Percentiles rank a stretch among this genome's conserved stretches.
phyloP scores from a whole-genome alignment of 2,797 vertebrate species.

The Chiloscyllium punctatum region DNA sequence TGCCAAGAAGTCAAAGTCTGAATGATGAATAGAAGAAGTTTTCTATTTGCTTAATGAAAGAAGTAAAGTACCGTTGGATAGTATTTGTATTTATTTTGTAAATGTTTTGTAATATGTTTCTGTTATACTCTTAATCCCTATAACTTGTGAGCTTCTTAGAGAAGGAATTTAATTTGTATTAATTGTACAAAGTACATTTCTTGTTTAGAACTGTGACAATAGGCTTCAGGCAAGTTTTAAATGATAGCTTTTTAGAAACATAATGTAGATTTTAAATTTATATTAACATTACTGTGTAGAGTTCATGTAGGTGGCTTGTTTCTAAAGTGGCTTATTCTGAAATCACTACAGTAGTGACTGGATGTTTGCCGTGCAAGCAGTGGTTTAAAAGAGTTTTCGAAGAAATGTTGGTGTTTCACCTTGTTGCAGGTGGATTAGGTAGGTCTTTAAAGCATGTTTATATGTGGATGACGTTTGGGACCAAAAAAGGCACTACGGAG shows the following conservation, averaged over 20 bases:
- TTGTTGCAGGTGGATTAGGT: slow-evolving; percentile 38
- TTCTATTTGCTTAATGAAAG: slow-evolving; percentile 33
- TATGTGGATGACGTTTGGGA: slow-evolving; percentile 37
- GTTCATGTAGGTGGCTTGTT: slow-evolving; percentile 38
- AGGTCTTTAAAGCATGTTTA: slow-evolving; percentile 39
- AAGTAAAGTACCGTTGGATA: slow-evolving; percentile 35
- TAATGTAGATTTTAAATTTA: slow-evolving; percentile 37
- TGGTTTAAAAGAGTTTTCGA: slow-evolving; percentile 38
- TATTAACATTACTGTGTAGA: slow-evolving; percentile 38
- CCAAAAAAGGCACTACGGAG: slow-evolving; percentile 37
- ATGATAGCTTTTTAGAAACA: slow-evolving; percentile 38
- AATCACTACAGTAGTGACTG: slow-evolving; percentile 38
- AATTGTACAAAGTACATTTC: slow-evolving; percentile 37
- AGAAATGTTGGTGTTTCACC: slow-evolving; percentile 38
- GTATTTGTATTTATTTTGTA: slow-evolving; percentile 39
- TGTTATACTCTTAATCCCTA: slow-evolving; percentile 38
- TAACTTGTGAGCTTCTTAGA: slow-evolving; percentile 37
- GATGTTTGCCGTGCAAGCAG: slow-evolving; percentile 37
- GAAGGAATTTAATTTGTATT: slow-evolving; percentile 38
- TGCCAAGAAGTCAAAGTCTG: slow-evolving; percentile 33
- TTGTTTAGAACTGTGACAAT: slow-evolving; percentile 38
- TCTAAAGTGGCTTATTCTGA: slow-evolving; percentile 38
- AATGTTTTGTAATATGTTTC: slow-evolving; percentile 39
- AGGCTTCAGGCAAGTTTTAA: slow-evolving; percentile 37
- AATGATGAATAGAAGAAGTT: slow-evolving; percentile 20